Evolutionary conservation across 2,797 vertebrate genomes (phyloP).

Genomic region (Chiloscyllium punctatum): DNA sequence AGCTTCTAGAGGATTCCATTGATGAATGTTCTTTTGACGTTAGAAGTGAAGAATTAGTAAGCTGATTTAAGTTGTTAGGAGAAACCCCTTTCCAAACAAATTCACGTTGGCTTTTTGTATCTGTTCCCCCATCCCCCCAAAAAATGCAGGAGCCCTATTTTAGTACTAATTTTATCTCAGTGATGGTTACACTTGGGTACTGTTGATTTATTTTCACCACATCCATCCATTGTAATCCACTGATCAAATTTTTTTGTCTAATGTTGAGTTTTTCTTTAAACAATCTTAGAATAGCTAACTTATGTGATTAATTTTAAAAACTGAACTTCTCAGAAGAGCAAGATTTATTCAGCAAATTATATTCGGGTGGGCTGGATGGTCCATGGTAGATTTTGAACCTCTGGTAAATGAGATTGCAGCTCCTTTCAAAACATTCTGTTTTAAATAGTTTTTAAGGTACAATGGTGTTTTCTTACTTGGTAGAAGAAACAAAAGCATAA

Average conservation of each 20-base stretch:
- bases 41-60: background rate
- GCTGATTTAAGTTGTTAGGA: background rate
- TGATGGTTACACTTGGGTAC: slow-evolving; percentile 33
- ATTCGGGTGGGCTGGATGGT: background rate
- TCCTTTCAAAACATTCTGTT: background rate
- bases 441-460: background rate
- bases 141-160: background rate
- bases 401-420: background rate
- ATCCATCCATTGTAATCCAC: background rate
- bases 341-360: background rate
- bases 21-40: background rate
- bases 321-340: slow-evolving; percentile 17
- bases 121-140: background rate
- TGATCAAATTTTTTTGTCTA: background rate
- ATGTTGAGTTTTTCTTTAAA: background rate
- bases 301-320: background rate
- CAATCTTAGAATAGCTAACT: background rate
- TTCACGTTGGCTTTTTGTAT: background rate
- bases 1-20: too few relatives aligned
- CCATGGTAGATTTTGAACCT: background rate
- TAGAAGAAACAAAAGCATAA: slow-evolving; percentile 9
- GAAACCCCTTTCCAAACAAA: background rate
- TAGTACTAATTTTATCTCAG: background rate
- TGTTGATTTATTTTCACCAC: slow-evolving; percentile 37
- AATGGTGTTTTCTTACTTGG: background rate